Conservation (phyloP, 1,140 invertebrate genomes). For the Stegodyphus mimosarum region DNA sequence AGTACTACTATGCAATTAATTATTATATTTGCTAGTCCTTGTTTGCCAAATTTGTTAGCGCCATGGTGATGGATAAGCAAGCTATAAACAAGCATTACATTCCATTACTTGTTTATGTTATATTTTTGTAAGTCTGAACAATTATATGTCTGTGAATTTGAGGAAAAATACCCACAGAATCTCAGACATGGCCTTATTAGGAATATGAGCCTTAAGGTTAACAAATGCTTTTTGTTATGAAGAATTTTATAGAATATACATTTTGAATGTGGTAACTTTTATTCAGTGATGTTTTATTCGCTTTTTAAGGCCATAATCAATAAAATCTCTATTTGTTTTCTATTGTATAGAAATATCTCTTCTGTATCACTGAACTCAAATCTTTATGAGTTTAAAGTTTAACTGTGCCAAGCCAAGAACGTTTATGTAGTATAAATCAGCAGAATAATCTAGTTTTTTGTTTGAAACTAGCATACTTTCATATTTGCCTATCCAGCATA, state of each 20-base stretch:
- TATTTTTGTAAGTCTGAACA: constrained; percentile 16
- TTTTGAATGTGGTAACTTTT: no score
- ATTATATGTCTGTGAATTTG: constrained; percentile 9
- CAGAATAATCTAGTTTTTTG: no score
- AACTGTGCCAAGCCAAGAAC: no score
- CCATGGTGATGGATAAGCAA: constrained; percentile 5
- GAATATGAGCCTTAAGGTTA: constrained; percentile 1
- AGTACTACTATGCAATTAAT: constrained; percentile 24
- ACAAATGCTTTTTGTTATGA: constrained; percentile 10
- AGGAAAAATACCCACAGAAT: not conserved
- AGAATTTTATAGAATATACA: not conserved
- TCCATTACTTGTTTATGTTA: constrained; percentile 17
- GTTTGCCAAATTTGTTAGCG: constrained; percentile 44
- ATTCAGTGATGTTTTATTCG: no score
- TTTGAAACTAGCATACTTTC: no score
- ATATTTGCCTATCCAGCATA: no score
- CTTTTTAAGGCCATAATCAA: no score
- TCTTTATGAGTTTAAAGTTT: no score
- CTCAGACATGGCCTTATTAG: not conserved
- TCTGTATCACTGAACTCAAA: no score
- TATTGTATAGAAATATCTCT: no score
- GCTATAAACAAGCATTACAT: constrained; percentile 18
- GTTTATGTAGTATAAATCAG: no score
- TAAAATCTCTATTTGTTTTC: no score
- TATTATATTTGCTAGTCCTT: constrained; percentile 39